A percentile compares a stretch with the other conserved stretches of the same genome.
Conservation (phyloP, 1,140 invertebrate genomes). For the Diabrotica undecimpunctata region DNA sequence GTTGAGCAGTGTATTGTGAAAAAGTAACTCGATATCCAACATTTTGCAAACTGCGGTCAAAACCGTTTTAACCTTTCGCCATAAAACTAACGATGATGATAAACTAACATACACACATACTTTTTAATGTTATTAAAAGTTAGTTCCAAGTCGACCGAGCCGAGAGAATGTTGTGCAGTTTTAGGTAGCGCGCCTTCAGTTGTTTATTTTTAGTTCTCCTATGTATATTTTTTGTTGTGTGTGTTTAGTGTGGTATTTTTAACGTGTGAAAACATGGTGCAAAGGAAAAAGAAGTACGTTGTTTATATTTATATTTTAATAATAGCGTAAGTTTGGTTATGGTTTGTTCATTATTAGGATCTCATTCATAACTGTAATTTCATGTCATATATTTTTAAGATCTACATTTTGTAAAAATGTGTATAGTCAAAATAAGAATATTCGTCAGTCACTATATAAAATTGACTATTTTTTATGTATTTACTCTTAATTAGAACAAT, state of each 20-base stretch:
- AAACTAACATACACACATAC: background rate
- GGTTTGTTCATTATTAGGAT: no score
- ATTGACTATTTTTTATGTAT: no score
- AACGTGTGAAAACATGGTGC: background rate
- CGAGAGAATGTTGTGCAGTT: background rate
- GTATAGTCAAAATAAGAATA: no score
- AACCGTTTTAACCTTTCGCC: background rate
- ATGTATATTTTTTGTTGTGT: no score
- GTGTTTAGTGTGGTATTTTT: background rate
- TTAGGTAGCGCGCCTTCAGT: background rate
- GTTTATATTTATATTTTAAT: background rate
- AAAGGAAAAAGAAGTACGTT: background rate
- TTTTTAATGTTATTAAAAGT: constrained; percentile 1
- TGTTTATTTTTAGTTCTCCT: background rate
- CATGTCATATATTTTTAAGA: no score
- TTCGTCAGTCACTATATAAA: no score
- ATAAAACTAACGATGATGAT: background rate
- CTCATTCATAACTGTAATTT: no score
- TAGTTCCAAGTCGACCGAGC: background rate
- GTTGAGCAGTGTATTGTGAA: no score
- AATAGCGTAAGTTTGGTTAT: background rate
- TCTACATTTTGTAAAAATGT: no score
- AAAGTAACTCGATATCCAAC: background rate
- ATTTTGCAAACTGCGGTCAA: background rate
- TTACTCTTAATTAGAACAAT: no score